Conservation (phyloP, 1,140 invertebrate species). For the Protaetia brevitarsis region DNA sequence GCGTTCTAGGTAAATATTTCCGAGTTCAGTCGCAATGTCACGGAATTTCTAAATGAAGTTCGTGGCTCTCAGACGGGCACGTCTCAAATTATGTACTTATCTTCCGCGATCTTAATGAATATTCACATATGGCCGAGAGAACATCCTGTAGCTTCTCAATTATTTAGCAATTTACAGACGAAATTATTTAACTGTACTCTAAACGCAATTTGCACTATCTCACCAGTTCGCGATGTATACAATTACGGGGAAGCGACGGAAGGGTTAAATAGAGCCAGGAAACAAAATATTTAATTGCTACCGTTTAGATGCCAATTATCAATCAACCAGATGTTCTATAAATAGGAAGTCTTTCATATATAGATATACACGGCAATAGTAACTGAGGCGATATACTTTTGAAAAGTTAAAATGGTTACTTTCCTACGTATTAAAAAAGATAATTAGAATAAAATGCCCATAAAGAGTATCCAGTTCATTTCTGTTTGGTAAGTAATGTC, state of each 20-base stretch:
- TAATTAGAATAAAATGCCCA: too few relatives aligned
- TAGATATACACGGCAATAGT: too few relatives aligned
- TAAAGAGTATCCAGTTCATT: too few relatives aligned
- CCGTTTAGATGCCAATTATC: neutral
- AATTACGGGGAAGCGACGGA: neutral
- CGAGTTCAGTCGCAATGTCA: neutral
- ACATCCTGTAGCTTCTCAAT: constrained; percentile 12
- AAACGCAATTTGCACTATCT: constrained; percentile 6
- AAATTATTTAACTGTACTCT: constrained; percentile 11
- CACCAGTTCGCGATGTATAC: neutral
- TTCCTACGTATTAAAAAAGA: too few relatives aligned
- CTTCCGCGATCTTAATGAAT: neutral
- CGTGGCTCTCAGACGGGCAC: neutral
- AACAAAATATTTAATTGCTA: constrained; percentile 10
- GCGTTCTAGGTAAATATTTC: neutral
- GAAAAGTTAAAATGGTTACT: too few relatives aligned
- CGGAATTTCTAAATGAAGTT: neutral
- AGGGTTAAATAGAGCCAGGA: neutral
- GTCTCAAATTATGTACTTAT: neutral
- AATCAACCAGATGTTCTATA: neutral
- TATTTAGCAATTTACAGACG: constrained; percentile 5
- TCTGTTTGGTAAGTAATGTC: too few relatives aligned
- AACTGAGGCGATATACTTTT: too few relatives aligned
- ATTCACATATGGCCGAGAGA: neutral
- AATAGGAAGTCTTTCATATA: too few relatives aligned